Percentiles rank a stretch among this genome's conserved stretches.
phyloP scores from a whole-genome alignment of 2,797 vertebrate species.

The Myotis pilosus region DNA sequence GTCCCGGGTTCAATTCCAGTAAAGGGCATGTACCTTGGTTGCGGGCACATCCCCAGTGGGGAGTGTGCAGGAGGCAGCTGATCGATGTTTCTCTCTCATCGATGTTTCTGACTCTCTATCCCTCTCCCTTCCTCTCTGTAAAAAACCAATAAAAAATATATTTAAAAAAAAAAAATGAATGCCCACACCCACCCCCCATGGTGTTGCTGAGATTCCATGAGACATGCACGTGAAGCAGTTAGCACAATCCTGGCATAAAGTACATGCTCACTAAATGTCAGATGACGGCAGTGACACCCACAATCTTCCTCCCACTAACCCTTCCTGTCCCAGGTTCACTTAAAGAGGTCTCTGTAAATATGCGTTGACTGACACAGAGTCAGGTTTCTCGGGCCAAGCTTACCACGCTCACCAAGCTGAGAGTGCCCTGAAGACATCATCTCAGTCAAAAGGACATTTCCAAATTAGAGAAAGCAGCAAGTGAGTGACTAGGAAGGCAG shows the following conservation, averaged over 20 bases:
- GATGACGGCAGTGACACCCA: neutral
- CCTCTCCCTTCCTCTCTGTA: too few species aligned
- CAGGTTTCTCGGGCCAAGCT: neutral
- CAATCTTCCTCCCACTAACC: neutral
- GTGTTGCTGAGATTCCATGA: neutral
- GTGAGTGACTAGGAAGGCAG: neutral
- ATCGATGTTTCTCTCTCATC: too few species aligned
- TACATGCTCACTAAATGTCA: neutral
- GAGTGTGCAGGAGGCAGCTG: too few species aligned
- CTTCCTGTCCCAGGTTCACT: neutral
- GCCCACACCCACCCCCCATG: rapidly evolving
- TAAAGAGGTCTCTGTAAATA: neutral
- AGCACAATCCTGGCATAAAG: neutral
- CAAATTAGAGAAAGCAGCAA: neutral
- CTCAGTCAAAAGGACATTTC: neutral
- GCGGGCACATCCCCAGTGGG: too few species aligned
- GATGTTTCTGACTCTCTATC: too few species aligned
- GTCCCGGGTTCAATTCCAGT: too few species aligned
- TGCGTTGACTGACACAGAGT: neutral
- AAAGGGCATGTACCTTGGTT: too few species aligned
- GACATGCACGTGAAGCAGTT: rapidly evolving
- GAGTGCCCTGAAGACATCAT: neutral
- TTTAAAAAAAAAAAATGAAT: too few species aligned
- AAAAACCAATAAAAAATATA: too few species aligned
- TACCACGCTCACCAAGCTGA: neutral